A percentile compares a stretch with the other conserved stretches of the same genome.
phyloP scores from a whole-genome alignment of 1,140 invertebrate species.

The Tyrophagus putrescentiae region DNA sequence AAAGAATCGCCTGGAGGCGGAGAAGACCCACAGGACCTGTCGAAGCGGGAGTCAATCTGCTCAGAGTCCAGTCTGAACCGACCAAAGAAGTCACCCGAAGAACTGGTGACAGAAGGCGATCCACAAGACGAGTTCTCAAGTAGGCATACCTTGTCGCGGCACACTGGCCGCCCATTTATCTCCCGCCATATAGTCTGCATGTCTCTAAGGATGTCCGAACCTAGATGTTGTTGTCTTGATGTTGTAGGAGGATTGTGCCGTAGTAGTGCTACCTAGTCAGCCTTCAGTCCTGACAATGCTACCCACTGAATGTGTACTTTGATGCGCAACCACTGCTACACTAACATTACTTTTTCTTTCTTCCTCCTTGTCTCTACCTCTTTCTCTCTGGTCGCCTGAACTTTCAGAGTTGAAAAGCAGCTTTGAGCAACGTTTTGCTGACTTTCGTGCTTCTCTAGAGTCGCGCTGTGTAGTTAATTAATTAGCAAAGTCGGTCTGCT shows the following conservation, averaged over 20 bases:
- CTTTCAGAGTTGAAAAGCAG: background rate
- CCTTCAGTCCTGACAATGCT: too few species aligned
- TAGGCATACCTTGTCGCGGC: conserved; percentile 39
- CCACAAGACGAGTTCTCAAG: conserved; percentile 90
- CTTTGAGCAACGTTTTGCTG: conserved; percentile 4
- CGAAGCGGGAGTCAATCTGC: conserved; percentile 31
- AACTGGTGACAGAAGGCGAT: conserved; percentile 82
- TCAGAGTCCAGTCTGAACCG: conserved; percentile 53
- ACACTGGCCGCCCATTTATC: background rate
- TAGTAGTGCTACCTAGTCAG: too few species aligned
- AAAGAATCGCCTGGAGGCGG: conserved; percentile 68
- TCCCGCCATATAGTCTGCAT: background rate
- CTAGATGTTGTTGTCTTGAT: too few species aligned
- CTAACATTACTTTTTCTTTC: background rate
- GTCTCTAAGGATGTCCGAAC: too few species aligned
- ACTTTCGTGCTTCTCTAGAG: background rate
- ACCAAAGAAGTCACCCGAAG: conserved; percentile 94
- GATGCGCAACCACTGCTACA: too few species aligned
- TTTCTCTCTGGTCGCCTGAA: background rate
- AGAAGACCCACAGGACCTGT: conserved; percentile 25
- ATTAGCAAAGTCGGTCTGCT: too few species aligned
- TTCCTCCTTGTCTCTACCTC: background rate
- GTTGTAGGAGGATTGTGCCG: too few species aligned
- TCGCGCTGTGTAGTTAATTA: conserved; percentile 3
- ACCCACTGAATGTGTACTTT: too few species aligned